Conservation (phyloP, 2,888 invertebrate genomes). For the Stictocephala bisonia region DNA sequence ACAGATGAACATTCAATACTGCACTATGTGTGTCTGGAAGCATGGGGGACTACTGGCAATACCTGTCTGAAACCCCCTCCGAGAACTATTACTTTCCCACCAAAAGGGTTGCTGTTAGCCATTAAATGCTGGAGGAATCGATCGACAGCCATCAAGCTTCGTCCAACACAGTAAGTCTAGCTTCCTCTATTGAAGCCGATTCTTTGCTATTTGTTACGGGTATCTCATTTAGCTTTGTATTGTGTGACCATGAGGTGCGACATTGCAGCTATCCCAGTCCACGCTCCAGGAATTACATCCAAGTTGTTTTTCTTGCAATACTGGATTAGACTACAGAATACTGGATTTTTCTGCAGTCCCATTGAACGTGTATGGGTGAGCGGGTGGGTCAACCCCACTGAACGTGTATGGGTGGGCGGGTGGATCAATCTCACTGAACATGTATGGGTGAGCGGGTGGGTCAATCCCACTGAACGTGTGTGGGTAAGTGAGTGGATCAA, state of each 20-base stretch:
- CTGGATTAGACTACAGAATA: constrained; percentile 52
- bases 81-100: constrained; percentile 49
- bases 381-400: no score
- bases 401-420: no score
- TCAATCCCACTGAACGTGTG: no score
- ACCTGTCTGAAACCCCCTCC: constrained; percentile 40
- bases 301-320: constrained; percentile 6
- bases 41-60: constrained; percentile 45
- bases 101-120: constrained; percentile 39
- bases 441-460: no score
- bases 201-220: constrained; percentile 3
- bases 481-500: no score
- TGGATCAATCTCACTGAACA: no score
- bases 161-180: constrained; percentile 47
- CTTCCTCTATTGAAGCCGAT: constrained; percentile 8
- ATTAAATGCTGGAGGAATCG: constrained; percentile 24
- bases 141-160: constrained; percentile 44
- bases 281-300: constrained; percentile 53
- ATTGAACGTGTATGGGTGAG: no score
- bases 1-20: constrained; percentile 39
- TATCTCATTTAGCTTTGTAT: constrained; percentile 30
- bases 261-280: constrained; percentile 59
- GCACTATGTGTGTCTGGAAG: not conserved
- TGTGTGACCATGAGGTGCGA: constrained; percentile 56
- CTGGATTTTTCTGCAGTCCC: no score